Evolutionary conservation across 2,888 invertebrate species (phyloP).

Genomic region (Seladonia tumulorum): DNA sequence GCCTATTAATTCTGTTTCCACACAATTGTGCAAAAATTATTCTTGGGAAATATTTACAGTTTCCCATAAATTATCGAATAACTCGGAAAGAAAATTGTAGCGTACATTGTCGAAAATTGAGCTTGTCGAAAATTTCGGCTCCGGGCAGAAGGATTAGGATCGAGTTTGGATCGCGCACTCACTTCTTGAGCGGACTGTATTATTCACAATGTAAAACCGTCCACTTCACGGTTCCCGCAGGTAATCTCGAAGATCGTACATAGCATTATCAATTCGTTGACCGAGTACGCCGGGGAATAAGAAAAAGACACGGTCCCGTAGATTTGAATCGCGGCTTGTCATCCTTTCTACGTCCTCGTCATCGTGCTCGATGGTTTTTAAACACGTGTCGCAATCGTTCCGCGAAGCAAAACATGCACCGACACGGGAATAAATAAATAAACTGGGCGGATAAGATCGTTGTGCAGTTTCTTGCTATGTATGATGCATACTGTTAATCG

Average conservation of each 20-base stretch:
- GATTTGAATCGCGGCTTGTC: slow-evolving; percentile 22
- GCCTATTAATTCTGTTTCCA: no score
- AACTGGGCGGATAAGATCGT: slow-evolving; percentile 50
- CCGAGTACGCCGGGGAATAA: slow-evolving; percentile 15
- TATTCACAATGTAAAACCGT: slow-evolving; percentile 2
- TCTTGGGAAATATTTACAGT: no score
- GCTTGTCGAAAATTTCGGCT: not conserved
- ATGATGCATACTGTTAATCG: slow-evolving; percentile 52
- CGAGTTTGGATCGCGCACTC: not conserved
- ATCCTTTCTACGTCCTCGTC: slow-evolving; percentile 30
- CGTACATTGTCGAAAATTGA: no score
- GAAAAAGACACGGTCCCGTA: slow-evolving; percentile 9
- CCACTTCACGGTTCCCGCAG: slow-evolving; percentile 7
- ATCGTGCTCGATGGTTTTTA: slow-evolving; percentile 26
- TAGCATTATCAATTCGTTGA: slow-evolving; percentile 1
- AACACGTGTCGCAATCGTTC: slow-evolving; percentile 44
- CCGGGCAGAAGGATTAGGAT: not conserved
- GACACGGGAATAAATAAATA: slow-evolving; percentile 65
- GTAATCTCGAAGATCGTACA: slow-evolving; percentile 14
- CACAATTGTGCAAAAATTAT: no score
- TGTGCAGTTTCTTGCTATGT: slow-evolving; percentile 42
- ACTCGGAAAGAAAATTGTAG: not conserved
- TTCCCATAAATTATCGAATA: not conserved
- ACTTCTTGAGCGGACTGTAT: not conserved
- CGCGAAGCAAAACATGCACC: slow-evolving; percentile 50